Conservation (phyloP, 2,797 vertebrate genomes). For the Austrolebias charrua region DNA sequence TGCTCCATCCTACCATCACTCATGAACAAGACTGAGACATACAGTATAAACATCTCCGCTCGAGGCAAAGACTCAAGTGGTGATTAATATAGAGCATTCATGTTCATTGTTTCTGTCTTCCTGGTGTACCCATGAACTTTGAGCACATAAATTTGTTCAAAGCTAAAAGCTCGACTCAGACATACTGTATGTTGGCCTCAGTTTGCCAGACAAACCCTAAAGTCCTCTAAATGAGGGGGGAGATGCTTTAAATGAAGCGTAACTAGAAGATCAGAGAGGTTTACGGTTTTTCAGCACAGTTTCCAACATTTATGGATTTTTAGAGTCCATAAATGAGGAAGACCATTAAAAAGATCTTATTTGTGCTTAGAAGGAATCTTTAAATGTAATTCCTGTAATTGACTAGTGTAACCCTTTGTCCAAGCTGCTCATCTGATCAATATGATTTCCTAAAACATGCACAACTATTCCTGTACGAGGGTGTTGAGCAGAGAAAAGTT, state of each 20-base stretch:
- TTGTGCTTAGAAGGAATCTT: background rate
- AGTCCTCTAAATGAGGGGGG: background rate
- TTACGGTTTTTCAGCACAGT: background rate
- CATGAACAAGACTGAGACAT: no score
- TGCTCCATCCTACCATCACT: no score
- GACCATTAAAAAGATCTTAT: background rate
- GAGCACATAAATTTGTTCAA: no score
- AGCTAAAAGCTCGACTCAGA: background rate
- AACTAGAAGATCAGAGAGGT: conserved; percentile 2
- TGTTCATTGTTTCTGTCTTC: no score
- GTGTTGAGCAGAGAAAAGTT: no score
- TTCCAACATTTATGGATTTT: no score
- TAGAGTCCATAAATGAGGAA: no score
- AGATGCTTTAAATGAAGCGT: conserved; percentile 11
- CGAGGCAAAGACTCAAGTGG: no score
- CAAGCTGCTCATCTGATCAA: background rate
- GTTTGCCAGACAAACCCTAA: conserved; percentile 8
- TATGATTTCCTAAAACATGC: background rate
- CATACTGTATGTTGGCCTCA: background rate
- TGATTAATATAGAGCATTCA: no score
- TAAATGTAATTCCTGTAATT: background rate
- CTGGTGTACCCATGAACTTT: no score
- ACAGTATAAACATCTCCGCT: no score
- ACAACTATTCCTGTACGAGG: background rate
- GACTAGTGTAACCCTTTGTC: background rate